Base-by-base conservation (phyloP, 1,140 invertebrate species). In the Solenopsis invicta region DNA sequence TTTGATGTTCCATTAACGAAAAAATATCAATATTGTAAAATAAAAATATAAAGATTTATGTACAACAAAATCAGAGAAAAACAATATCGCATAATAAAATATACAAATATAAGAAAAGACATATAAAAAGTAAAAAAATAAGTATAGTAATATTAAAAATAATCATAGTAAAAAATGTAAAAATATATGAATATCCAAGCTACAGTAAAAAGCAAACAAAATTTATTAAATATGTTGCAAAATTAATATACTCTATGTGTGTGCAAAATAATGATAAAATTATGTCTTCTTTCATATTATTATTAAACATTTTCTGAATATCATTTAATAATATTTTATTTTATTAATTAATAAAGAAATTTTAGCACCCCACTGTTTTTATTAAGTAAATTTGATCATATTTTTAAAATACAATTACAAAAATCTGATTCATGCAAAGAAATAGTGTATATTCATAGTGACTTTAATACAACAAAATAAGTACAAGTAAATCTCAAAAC, bases 401-500 rank as follows among this genome's bases (percentile, higher is more conserved):
- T 56, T 54, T 37, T 18, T 66, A 54, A 18, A 52, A 34, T 34
- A n/a, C 21, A 71, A 82, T 21, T 8, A 74, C 2, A 61, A n/a
- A 50, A 37, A 66, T 74, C 8, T 48, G 24, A 82, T 21, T 48
- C 69, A 84, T 84, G 69, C 69, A 84, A 71, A 82, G n/a, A 48
- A 82, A 74, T 61, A 74, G 6, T 6, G 48, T 71, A 81, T 29
- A 45, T 72, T 37, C 8, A 45, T 21, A 72, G 13, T 45, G 8
- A 56, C 0, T 56, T 4, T 64, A 67, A 66, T n/a, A 52, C 48
- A 82, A 82, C 21, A 59, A 71, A 48, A 71, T 56, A 82, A n/a
- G 9, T 80, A n/a, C 10, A 80, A 24, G 5, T 21, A 48, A 74
- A 74, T 75, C 13, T 85, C 16, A 37, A 18, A 92, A 90, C 89